Conservation (phyloP, 2,113 vertebrate genomes). For the Elephas maximus region DNA sequence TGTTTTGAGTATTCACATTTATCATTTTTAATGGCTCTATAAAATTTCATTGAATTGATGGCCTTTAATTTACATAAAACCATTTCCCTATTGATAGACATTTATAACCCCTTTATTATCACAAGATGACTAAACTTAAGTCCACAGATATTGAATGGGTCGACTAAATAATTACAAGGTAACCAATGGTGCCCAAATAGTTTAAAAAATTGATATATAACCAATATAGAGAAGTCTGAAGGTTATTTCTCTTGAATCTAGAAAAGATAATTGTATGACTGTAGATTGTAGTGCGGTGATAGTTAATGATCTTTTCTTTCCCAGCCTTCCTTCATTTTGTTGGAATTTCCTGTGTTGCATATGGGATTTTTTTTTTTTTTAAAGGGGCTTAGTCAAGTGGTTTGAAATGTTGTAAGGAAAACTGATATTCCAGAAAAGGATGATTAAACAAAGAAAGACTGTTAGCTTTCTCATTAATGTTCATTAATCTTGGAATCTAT, state of each 20-base stretch:
- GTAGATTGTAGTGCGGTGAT: neutral
- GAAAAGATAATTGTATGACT: neutral
- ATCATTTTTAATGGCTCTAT: neutral
- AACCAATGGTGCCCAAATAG: neutral
- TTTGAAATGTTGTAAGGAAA: neutral
- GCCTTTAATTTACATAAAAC: neutral
- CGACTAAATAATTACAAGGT: neutral
- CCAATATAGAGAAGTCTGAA: conserved; percentile 36
- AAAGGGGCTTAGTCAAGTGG: neutral
- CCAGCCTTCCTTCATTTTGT: neutral
- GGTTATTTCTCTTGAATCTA: conserved; percentile 22
- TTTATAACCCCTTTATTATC: conserved; percentile 5
- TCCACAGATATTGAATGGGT: neutral
- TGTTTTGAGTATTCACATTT: conserved; percentile 4
- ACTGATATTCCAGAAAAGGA: neutral
- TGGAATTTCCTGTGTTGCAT: neutral
- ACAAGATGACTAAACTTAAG: neutral
- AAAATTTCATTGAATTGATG: conserved; percentile 21
- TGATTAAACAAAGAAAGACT: conserved; percentile 33
- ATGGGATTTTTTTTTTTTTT: neutral
- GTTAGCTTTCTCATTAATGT: conserved; percentile 48
- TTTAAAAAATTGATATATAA: neutral
- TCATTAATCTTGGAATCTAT: conserved; percentile 44
- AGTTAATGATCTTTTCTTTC: neutral
- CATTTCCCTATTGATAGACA: neutral